Evolutionary conservation across 2,797 vertebrate species (phyloP).

Genomic region (Coluber constrictor): DNA sequence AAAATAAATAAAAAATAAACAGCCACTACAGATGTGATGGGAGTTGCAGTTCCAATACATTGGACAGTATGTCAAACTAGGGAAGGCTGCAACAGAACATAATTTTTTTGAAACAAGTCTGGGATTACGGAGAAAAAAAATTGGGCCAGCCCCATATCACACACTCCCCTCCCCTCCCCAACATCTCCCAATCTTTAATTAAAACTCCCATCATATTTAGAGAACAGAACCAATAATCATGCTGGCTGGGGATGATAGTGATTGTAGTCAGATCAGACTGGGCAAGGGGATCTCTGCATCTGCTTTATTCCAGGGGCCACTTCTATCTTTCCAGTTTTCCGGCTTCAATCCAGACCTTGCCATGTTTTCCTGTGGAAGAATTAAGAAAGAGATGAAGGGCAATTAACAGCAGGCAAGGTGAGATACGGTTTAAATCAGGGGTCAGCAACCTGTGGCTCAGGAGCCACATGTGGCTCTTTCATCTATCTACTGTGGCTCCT

Average conservation of each 20-base stretch:
- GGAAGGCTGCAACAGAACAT: background rate
- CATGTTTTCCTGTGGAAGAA: conserved; percentile 1
- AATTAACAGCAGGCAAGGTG: conserved; percentile 42
- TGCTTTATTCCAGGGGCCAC: background rate
- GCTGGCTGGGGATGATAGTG: background rate
- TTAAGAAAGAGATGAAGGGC: conserved; percentile 49
- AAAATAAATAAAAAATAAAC: background rate
- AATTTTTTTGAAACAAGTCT: background rate
- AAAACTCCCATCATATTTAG: background rate
- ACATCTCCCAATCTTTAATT: background rate
- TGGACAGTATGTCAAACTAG: background rate
- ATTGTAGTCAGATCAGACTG: background rate
- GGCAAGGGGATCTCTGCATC: background rate
- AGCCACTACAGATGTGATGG: background rate
- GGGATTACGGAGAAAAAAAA: background rate
- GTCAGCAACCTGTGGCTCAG: no score
- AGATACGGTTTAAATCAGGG: conserved; percentile 47
- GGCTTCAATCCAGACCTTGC: accelerated
- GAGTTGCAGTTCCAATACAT: background rate
- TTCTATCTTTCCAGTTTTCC: background rate
- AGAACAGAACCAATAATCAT: background rate
- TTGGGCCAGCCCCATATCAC: background rate
- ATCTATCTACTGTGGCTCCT: no score
- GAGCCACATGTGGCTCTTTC: no score
- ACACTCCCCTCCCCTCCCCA: no score